Percentiles rank a stretch among this genome's conserved stretches.
Evolutionary conservation across 2,797 vertebrate species (phyloP).

Genomic region (Setipinna tenuifilis): DNA sequence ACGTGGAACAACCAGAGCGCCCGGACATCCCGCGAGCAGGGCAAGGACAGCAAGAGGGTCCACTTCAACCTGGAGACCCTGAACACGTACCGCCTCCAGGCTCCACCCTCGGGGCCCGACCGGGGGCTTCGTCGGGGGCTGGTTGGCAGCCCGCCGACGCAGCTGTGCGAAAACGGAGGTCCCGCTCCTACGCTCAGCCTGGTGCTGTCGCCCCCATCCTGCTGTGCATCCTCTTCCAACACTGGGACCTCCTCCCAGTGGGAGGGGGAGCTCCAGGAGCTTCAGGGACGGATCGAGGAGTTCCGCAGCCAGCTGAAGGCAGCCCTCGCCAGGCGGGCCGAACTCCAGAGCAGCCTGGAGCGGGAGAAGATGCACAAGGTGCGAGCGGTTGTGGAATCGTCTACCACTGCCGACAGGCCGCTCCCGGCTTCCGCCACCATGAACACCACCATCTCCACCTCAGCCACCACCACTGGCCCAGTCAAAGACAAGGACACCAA

Average conservation of each 20-base stretch:
- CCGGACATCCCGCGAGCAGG: slow-evolving; percentile 67
- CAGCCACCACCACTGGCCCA: slow-evolving; percentile 21
- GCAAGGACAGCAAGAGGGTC: slow-evolving; percentile 76
- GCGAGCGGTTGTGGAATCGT: slow-evolving; percentile 54
- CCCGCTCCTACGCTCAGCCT: slow-evolving; percentile 69
- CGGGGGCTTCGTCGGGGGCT: slow-evolving; percentile 54
- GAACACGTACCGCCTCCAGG: slow-evolving; percentile 75
- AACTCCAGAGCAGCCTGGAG: slow-evolving; percentile 82
- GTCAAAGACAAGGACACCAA: slow-evolving; percentile 45
- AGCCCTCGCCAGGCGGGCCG: slow-evolving; percentile 81
- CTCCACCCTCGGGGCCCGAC: slow-evolving; percentile 64
- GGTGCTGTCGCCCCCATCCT: slow-evolving; percentile 72
- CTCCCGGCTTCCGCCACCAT: not conserved
- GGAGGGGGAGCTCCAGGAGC: slow-evolving; percentile 82
- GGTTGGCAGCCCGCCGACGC: slow-evolving; percentile 69
- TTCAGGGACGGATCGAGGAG: slow-evolving; percentile 82
- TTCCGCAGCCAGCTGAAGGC: slow-evolving; percentile 79
- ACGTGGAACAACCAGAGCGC: slow-evolving; percentile 51
- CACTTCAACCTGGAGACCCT: slow-evolving; percentile 83
- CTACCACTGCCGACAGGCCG: slow-evolving; percentile 46
- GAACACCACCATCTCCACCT: slow-evolving; percentile 22
- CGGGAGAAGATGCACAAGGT: slow-evolving; percentile 65
- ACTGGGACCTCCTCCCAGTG: slow-evolving; percentile 64
- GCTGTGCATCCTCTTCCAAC: slow-evolving; percentile 53
- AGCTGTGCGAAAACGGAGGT: slow-evolving; percentile 76